Base-by-base conservation (phyloP, 2,113 vertebrate species). In the Cercopithecus mona region DNA sequence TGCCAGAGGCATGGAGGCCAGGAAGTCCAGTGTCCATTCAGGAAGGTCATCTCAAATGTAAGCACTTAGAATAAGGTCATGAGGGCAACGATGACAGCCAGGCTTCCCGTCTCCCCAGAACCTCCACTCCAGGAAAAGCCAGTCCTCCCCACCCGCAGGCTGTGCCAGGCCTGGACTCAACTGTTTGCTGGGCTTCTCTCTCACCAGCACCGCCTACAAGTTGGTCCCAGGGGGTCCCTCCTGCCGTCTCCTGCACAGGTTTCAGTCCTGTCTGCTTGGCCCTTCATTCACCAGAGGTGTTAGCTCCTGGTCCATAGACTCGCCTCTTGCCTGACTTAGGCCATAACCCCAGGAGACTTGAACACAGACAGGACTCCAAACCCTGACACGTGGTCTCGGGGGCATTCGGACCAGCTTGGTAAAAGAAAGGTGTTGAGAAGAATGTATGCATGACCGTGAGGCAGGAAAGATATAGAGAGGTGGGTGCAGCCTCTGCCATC, bases 211-310 rank as follows among this genome's bases (percentile, higher is more conserved):
- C 2, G 0, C 22, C 11, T 27, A 11, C 0, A 2, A 50, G 76
- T 35, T 20, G 22, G 48, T 38, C 43, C 38, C n/a, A 13, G n/a
- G 12, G 1, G 0, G 59, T 43, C 59, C 70, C 27, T 30, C 11
- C n/a, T 52, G 3, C 25, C 9, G 9, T 59, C 4, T 2, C 35
- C 82, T 18, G 32, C 4, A 16, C 57, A 6, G 5, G 32, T 76
- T 50, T 20, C 45, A 50, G 11, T 40, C 16, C 12, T 3, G 5
- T 45, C 73, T 35, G 6, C 38, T 20, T 32, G 9, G 84, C 27
- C 45, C 91, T 16, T 25, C 2, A 0, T 32, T 30, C 5, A 1
- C 2, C 2, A 13, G 27, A 16, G n/a, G 23, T 17, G 25, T n/a
- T 20, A 32, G 1, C 6, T 22, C 61, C n/a, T 18, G 3, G 27